phyloP scores from a whole-genome alignment of 2,113 vertebrate species.

The Phycodurus eques region DNA sequence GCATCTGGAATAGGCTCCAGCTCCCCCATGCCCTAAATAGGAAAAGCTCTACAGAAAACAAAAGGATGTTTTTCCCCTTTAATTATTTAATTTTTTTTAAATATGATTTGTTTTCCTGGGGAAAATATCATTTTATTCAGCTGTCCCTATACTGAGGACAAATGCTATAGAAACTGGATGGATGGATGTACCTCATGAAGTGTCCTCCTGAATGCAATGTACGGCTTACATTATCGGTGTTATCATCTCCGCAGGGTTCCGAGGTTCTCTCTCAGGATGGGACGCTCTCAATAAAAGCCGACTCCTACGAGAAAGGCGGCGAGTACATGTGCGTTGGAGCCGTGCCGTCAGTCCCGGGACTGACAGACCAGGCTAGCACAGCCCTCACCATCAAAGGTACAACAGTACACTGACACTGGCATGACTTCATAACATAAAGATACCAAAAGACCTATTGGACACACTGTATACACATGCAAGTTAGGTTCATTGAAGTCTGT shows the following conservation, averaged over 20 bases:
- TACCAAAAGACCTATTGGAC: too few species aligned
- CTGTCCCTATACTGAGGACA: background rate
- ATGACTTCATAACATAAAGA: background rate
- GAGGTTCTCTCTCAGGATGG: conserved; percentile 56
- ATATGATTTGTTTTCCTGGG: too few species aligned
- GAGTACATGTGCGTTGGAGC: conserved; percentile 77
- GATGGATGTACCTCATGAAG: background rate
- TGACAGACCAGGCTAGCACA: conserved; percentile 60
- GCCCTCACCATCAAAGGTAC: conserved; percentile 79
- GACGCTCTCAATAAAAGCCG: conserved; percentile 42
- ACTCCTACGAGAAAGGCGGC: conserved; percentile 69
- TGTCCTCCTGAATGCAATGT: background rate
- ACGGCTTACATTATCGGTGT: conserved; percentile 4
- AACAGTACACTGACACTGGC: background rate
- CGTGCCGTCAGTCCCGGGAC: conserved; percentile 71
- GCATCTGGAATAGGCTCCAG: too few species aligned
- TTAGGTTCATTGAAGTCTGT: too few species aligned
- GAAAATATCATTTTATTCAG: too few species aligned
- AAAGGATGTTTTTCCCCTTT: too few species aligned
- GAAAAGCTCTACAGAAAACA: too few species aligned
- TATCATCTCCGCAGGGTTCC: conserved; percentile 60
- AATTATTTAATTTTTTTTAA: too few species aligned
- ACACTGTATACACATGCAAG: too few species aligned
- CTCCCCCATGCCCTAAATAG: too few species aligned
- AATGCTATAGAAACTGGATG: background rate